A percentile compares a stretch with the other conserved stretches of the same genome.
These are phyloP conservation scores for Coryphaenoides rupestris DNA, from an alignment of 2,113 vertebrate genomes.

Conservation along the genomic window DNA sequence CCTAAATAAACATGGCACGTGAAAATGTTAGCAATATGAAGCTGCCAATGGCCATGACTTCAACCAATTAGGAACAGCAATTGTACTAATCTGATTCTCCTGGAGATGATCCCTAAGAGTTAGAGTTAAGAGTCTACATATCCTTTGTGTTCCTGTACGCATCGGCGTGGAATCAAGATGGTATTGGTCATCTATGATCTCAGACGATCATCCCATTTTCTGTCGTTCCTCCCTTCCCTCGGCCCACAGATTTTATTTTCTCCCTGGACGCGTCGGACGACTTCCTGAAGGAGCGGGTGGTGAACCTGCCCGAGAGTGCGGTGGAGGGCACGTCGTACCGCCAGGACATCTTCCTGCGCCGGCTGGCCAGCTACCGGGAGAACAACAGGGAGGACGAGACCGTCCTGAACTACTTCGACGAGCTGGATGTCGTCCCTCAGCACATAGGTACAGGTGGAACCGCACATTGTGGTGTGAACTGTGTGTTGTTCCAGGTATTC, in stretches of 20 bases:
- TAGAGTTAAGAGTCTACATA: too few species aligned
- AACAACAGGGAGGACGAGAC: constrained; percentile 72
- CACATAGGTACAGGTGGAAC: constrained; percentile 74
- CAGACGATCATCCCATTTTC: neutral
- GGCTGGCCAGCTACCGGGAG: constrained; percentile 73
- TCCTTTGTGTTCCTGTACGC: too few species aligned
- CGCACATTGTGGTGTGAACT: neutral
- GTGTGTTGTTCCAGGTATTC: neutral
- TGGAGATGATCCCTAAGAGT: too few species aligned
- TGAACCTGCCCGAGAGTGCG: constrained; percentile 79
- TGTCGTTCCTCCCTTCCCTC: neutral
- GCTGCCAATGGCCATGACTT: too few species aligned
- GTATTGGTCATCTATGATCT: neutral
- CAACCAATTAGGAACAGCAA: too few species aligned
- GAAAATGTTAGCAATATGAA: too few species aligned
- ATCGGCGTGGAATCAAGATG: too few species aligned
- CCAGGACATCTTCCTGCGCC: constrained; percentile 74
- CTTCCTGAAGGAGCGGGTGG: constrained; percentile 84
- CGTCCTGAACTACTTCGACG: constrained; percentile 83
- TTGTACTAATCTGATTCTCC: too few species aligned
- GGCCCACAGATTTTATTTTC: constrained; percentile 80
- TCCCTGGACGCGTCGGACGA: constrained; percentile 79
- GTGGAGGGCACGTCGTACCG: constrained; percentile 77
- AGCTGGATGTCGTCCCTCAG: constrained; percentile 76
- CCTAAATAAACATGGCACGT: too few species aligned